These are phyloP conservation scores for Axea sp. DNA, from an alignment of 2,888 invertebrate genomes.

Conservation along the genomic window DNA sequence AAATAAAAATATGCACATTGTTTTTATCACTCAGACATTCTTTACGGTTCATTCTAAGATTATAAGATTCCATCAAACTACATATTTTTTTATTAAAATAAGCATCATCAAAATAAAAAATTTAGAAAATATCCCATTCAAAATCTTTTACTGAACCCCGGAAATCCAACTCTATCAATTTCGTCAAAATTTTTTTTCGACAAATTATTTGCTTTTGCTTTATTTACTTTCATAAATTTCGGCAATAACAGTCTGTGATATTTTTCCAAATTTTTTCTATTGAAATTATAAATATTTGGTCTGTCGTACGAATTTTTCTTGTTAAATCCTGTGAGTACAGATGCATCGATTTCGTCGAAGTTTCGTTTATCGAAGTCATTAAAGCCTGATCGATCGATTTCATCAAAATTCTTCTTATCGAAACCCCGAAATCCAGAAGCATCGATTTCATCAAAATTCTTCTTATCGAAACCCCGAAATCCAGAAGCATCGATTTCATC, in stretches of 20 bases:
- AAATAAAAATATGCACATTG: no score
- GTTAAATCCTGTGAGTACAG: constrained; percentile 78
- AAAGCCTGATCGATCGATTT: constrained; percentile 83
- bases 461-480: constrained; percentile 76
- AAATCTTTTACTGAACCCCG: constrained; percentile 74
- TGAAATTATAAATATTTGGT: neutral
- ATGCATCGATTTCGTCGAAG: constrained; percentile 80
- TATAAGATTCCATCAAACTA: no score
- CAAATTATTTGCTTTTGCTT: neutral
- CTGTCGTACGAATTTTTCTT: constrained; percentile 19
- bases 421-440: constrained; percentile 80
- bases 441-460: constrained; percentile 28
- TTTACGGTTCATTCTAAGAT: no score
- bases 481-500: constrained; percentile 82
- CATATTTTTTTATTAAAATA: no score
- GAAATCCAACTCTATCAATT: constrained; percentile 79
- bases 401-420: constrained; percentile 83
- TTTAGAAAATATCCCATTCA: neutral
- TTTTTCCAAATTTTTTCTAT: constrained; percentile 7
- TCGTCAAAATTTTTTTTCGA: constrained; percentile 79
- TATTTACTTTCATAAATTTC: no score
- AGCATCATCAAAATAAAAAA: no score
- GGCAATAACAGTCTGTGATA: constrained; percentile 4
- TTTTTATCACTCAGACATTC: no score
- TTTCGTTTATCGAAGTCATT: constrained; percentile 82